Evolutionary conservation across 2,113 vertebrate species (phyloP), one percentile per base, ranked within the genome.

Genomic region (Erythrocebus patas): DNA sequence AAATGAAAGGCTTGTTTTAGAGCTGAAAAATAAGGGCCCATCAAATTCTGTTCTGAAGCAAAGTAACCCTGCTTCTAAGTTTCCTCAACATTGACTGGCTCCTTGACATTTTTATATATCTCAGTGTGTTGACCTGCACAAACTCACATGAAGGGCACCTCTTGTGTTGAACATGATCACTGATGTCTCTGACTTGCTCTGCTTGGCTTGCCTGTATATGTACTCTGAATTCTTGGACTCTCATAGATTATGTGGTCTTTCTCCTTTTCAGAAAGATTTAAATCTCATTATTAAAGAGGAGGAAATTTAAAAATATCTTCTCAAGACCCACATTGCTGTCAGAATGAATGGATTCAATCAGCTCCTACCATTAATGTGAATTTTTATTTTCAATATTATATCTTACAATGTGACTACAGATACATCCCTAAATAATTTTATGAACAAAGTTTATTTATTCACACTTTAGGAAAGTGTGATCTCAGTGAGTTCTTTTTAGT

Each of bases 381-480:
- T 75, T 95, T 25, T 40, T 30, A 25, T 25, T 55, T 89, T 89
- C 32, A 55, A 59, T 75, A 93, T 90, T 75, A 12, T 32, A 25
- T 64, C 27, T 84, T 50, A 38, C 11, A 70, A 78, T 82, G 45
- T 50, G 75, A 14, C 83, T 32, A 3, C 4, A 66, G 10, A n/a
- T 61, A 57, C 22, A 52, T 43, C 6, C 18, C 8, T 59, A 52
- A 72, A 5, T 30, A 72, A 52, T 55, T 83, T 75, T 18, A 10
- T 52, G 52, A 85, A 75, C 23, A 52, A 83, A 45, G 0, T 35
- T 48, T 3, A 73, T 43, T 1, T 50, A 6, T 38, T 78, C 32
- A 5, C 20, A 85, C 10, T 45, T 93, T 57, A 43, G 2, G 6
- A 14, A 91, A 38, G 4, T 68, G 27, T 94, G 16, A 86, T 40